Evolutionary conservation across 1,140 invertebrate species (phyloP).

Genomic region (Chionoecetes opilio): DNA sequence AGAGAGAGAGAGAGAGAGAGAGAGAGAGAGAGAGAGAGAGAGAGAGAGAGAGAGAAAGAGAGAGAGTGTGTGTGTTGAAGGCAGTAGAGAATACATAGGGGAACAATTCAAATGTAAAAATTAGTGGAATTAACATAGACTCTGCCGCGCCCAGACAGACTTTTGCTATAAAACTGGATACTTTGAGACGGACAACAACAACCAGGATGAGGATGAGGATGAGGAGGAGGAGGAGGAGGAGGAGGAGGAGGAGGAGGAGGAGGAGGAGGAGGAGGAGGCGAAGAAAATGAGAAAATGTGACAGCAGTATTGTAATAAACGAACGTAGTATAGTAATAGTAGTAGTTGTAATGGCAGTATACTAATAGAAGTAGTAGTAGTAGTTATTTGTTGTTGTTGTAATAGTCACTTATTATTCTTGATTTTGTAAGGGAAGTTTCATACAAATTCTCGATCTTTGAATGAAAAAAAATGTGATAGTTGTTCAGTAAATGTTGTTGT

Average conservation of each 20-base stretch:
- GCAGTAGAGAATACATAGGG: slow-evolving; percentile 21
- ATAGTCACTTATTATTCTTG: no score
- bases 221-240: neutral
- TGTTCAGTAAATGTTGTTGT: no score
- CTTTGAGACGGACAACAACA: slow-evolving; percentile 55
- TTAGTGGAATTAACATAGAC: slow-evolving; percentile 68
- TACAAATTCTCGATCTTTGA: no score
- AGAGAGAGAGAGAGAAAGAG: slow-evolving; percentile 50
- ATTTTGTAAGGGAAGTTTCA: no score
- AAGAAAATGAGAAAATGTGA: neutral
- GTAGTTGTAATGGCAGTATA: neutral
- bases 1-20: slow-evolving; percentile 62
- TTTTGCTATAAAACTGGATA: slow-evolving; percentile 57
- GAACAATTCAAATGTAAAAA: slow-evolving; percentile 34
- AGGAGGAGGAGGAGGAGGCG: neutral
- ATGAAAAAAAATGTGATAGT: no score
- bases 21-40: slow-evolving; percentile 61
- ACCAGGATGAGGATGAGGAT: neutral
- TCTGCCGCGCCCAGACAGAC: neutral
- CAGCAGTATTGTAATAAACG: neutral
- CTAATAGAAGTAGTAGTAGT: neutral
- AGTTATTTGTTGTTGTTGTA: neutral
- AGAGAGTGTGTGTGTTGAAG: neutral
- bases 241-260: neutral
- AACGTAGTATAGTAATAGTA: neutral